Conservation (phyloP, 2,797 vertebrate genomes). For the Lutjanus argentimaculatus region DNA sequence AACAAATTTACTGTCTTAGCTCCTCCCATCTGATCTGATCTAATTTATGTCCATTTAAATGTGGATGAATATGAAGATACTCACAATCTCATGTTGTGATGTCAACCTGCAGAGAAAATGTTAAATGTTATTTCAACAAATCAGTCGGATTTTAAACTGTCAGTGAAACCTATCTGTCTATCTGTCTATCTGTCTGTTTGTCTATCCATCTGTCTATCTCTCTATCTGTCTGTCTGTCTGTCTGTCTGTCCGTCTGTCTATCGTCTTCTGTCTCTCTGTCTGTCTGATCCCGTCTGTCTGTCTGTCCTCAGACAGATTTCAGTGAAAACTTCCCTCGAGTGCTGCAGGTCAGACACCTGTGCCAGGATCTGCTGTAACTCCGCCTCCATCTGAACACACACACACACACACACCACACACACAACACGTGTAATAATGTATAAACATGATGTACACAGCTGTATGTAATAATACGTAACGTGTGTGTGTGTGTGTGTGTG, state of each 20-base stretch:
- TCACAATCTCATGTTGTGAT: slow-evolving; percentile 57
- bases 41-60: too few species aligned
- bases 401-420: background rate
- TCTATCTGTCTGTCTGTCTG: too few species aligned
- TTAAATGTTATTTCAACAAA: background rate
- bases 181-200: too few species aligned
- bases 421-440: background rate
- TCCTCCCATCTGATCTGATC: too few species aligned
- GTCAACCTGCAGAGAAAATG: slow-evolving; percentile 84
- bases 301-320: background rate
- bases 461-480: too few species aligned
- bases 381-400: slow-evolving; percentile 43
- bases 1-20: too few species aligned
- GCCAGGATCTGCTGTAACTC: slow-evolving; percentile 84
- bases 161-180: background rate
- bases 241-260: too few species aligned
- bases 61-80: slow-evolving; percentile 7
- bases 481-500: too few species aligned
- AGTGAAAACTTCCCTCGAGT: slow-evolving; percentile 84
- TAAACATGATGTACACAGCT: too few species aligned
- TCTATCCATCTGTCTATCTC: too few species aligned
- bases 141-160: background rate
- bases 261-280: too few species aligned
- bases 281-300: too few species aligned
- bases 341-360: slow-evolving; percentile 85